phyloP scores from a whole-genome alignment of 2,113 vertebrate species.

The Chamaea fasciata region DNA sequence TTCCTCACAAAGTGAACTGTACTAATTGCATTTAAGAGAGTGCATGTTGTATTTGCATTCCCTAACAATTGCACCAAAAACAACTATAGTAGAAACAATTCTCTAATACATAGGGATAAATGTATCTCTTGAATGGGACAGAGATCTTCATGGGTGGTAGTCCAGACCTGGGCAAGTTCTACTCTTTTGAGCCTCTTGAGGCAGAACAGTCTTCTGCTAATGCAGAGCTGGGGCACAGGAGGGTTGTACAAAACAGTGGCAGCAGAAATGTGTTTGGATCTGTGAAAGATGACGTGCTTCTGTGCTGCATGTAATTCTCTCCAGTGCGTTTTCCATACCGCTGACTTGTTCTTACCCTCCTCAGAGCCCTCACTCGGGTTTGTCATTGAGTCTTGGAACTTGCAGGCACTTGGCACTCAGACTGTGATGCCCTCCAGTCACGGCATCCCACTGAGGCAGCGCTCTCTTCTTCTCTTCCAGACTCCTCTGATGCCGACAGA shows the following conservation, averaged over 20 bases:
- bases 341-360: not conserved
- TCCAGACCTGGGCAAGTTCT: not conserved
- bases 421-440: not conserved
- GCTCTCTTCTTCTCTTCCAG: constrained; percentile 61
- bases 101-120: not conserved
- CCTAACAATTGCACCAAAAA: not conserved
- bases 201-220: not conserved
- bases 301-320: not conserved
- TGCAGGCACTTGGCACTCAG: not conserved
- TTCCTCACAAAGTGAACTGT: not conserved
- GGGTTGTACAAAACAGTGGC: not conserved
- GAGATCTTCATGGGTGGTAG: not conserved
- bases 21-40: not conserved
- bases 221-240: not conserved
- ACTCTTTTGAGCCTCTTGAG: not conserved
- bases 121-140: not conserved
- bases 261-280: not conserved
- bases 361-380: not conserved
- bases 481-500: constrained; percentile 90
- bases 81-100: not conserved
- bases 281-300: accelerated
- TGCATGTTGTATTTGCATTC: not conserved
- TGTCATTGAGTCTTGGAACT: not conserved
- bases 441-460: accelerated
- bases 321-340: not conserved